Base-by-base conservation (phyloP, 2,113 vertebrate species). In the Stegostoma tigrinum region DNA sequence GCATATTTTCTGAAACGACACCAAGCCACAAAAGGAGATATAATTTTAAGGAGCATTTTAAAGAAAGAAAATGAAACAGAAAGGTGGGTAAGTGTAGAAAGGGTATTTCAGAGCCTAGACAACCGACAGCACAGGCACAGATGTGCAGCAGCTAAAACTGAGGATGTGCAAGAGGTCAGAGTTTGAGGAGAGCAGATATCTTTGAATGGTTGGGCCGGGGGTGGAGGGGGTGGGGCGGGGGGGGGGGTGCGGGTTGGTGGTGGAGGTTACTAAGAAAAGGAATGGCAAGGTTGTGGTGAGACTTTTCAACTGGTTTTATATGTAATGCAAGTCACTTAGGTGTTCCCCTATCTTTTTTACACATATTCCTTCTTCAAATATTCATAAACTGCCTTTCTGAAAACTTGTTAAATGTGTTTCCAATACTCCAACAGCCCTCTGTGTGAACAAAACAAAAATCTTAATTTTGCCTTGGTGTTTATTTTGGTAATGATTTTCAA, bases 291-390 rank as follows among this genome's bases (percentile, higher is more conserved):
- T 34, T 30, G 34, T 75, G 30, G 8, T 34, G 61, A n/a, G 34
- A 12, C 61, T 19, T 7, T 38, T 93, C 5, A 67, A 19, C 34
- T 93, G 7, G n/a, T 93, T 93, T n/a, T 61, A 64, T 5, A n/a
- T 91, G 34, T 90, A 55, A 64, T 6, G 27, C 61, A 21, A 38
- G 3, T 67, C 61, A 34, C 38, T n/a, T 93, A 2, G 6, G 17
- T 19, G 21, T 83, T 83, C 38, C 38, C 80, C 19, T 23, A 83
- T 21, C 80, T 7, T 34, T 38, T 66, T 66, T n/a, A 93, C 38
- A 66, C 14, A 3, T 93, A 38, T 93, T 93, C 23, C 34, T 93
- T 93, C 61, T n/a, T 93, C 89, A 93, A 93, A 66, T 93, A 34
- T 66, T 67, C 10, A n/a, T 38, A 21, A 38, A 83, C 80, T 83